phyloP scores from a whole-genome alignment of 2,113 vertebrate genomes.

The Pseudolaguvia tuberculata region DNA sequence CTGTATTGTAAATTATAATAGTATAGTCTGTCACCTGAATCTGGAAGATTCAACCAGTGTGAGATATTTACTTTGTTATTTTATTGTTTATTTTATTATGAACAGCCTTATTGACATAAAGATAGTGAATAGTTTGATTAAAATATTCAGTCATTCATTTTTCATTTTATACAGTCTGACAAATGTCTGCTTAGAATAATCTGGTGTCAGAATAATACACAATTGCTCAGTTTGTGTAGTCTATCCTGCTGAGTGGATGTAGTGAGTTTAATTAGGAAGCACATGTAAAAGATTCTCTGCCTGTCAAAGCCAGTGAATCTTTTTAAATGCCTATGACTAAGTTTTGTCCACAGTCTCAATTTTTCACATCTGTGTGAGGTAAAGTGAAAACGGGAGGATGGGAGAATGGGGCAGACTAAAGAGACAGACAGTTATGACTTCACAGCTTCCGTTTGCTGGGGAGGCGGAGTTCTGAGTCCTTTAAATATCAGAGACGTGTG shows the following conservation, averaged over 20 bases:
- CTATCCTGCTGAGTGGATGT: neutral
- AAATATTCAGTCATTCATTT: neutral
- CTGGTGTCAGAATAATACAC: neutral
- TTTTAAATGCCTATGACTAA: conserved; percentile 22
- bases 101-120: neutral
- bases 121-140: neutral
- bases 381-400: conserved; percentile 4
- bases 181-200: neutral
- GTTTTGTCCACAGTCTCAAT: neutral
- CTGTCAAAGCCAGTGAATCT: conserved; percentile 10
- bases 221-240: neutral
- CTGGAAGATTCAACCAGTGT: conserved; percentile 1
- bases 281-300: neutral
- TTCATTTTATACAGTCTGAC: too few relatives aligned
- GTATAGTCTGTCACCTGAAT: conserved; percentile 23
- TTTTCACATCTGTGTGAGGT: conserved; percentile 36
- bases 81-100: neutral
- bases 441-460: conserved; percentile 55
- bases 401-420: conserved; percentile 48
- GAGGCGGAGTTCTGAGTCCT: conserved; percentile 28
- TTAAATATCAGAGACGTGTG: conserved; percentile 52
- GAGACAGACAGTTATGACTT: conserved; percentile 61
- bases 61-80: neutral
- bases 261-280: conserved; percentile 5
- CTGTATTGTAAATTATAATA: conserved; percentile 17